Evolutionary conservation across 2,888 invertebrate genomes (phyloP), one percentile per base, ranked within the genome.

Genomic region (Tupiocoris notatus): DNA sequence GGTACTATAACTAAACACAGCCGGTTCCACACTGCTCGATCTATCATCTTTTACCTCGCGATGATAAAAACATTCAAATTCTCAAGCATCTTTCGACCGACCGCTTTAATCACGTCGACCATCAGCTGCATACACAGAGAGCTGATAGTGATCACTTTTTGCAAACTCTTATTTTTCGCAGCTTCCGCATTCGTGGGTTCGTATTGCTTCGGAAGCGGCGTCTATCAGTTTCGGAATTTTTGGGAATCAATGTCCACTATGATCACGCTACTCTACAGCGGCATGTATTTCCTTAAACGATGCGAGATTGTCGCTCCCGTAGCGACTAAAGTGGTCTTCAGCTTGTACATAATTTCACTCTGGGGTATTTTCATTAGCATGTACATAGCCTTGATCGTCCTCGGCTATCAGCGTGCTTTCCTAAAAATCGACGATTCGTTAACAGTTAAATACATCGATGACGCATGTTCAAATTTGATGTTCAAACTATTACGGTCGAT

Each of bases 31-130:
- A 58, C 23, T 9, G 6, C 59, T 25, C 16, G 17, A 12, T 39
- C 75, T 1, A 66, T 75, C n/a, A 18, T 75, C 0, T 20, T 25
- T 16, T 75, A 66, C 16, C 20, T 67, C 16, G 23, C 59, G 12
- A 59, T 59, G 66, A 6, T 75, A 18, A 75, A 65, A 61, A 20
- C 58, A n/a, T 3, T 75, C 2, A 75, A 66, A 25, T 66, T 75
- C 54, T 20, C 75, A n/a, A 12, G 65, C 6, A 20, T 75, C 9
- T 58, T 18, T 17, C 23, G 39, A 18, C 58, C 66, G 12, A 59
- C 23, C 25, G 18, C 67, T 2, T 7, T 75, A 21, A 25, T 75
- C 12, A 22, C 66, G 18, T 23, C 24, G 9, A 67, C 67, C 18
- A 66, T 75, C 20, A 21, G 39, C 1, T 23, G 58, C 21, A 59